Percentiles rank a stretch among this genome's conserved stretches.
Evolutionary conservation across 2,113 vertebrate species (phyloP).

Genomic region (Apteryx mantelli): DNA sequence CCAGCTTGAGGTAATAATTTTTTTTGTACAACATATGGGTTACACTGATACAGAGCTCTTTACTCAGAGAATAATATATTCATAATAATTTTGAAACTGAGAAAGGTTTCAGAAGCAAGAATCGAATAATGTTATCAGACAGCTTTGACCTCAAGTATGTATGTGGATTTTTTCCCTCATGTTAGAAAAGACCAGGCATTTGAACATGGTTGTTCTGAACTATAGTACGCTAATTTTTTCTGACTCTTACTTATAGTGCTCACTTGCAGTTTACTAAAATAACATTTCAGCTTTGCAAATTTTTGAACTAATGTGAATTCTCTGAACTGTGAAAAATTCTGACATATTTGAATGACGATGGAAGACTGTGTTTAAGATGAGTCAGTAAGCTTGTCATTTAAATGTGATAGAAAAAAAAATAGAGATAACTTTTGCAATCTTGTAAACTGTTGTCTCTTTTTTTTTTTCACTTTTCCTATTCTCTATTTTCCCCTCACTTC

Average conservation of each 20-base stretch:
- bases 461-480: not conserved
- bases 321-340: not conserved
- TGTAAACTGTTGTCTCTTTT: not conserved
- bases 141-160: not conserved
- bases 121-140: not conserved
- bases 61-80: not conserved
- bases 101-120: not conserved
- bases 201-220: not conserved
- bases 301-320: not conserved
- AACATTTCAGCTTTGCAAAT: not conserved
- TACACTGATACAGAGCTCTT: not conserved
- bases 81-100: not conserved
- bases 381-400: fast-evolving
- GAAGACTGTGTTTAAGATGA: not conserved
- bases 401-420: not conserved
- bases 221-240: not conserved
- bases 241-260: not conserved
- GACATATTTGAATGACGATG: not conserved
- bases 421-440: not conserved
- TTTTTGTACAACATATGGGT: not conserved
- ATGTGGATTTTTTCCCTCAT: not conserved
- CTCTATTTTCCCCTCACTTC: not conserved
- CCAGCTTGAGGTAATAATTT: not conserved
- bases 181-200: not conserved
- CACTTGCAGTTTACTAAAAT: not conserved